Percentiles rank a stretch among this genome's conserved stretches.
These are phyloP conservation scores for Zoanthus sansibaricus DNA, from an alignment of 92 coral and sea anemone species.

Conservation along the genomic window DNA sequence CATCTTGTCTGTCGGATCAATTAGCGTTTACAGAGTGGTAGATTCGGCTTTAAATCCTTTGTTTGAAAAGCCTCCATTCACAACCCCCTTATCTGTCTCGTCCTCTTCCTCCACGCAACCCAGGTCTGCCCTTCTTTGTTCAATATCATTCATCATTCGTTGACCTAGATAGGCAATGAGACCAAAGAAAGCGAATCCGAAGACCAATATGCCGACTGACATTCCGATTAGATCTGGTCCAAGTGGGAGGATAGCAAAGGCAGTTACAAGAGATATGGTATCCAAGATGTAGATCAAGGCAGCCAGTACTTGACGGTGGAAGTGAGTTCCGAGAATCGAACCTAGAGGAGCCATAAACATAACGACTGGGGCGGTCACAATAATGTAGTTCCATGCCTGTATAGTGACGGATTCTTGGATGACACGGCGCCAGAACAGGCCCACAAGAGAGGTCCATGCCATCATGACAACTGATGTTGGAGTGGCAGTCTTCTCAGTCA, in stretches of 20 bases:
- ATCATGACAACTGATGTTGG: conserved; percentile 92
- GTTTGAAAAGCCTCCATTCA: conserved; percentile 48
- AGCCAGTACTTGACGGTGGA: conserved; percentile 75
- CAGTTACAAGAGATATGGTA: conserved; percentile 63
- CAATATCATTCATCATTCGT: conserved; percentile 54
- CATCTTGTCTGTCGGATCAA: conserved; percentile 14
- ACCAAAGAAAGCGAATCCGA: conserved; percentile 79
- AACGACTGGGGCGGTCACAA: conserved; percentile 62
- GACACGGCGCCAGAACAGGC: conserved; percentile 83
- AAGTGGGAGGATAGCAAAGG: conserved; percentile 70
- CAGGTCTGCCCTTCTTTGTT: conserved; percentile 38
- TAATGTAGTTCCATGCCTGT: conserved; percentile 56
- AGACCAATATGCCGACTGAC: conserved; percentile 69
- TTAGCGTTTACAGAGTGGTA: conserved; percentile 35
- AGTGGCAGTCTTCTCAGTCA: conserved; percentile 88
- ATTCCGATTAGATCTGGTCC: conserved; percentile 68
- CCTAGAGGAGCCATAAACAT: conserved; percentile 67
- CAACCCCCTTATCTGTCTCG: conserved; percentile 55
- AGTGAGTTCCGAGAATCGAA: conserved; percentile 70
- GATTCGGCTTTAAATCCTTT: conserved; percentile 36
- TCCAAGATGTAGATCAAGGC: conserved; percentile 65
- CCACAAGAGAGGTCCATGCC: conserved; percentile 88
- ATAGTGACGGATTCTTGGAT: conserved; percentile 37
- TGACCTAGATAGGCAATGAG: conserved; percentile 73
- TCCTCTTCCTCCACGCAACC: not conserved